A percentile compares a stretch with the other conserved stretches of the same genome.
These are phyloP conservation scores for Deroplatys truncata DNA, from an alignment of 2,888 invertebrate species.

Conservation along the genomic window DNA sequence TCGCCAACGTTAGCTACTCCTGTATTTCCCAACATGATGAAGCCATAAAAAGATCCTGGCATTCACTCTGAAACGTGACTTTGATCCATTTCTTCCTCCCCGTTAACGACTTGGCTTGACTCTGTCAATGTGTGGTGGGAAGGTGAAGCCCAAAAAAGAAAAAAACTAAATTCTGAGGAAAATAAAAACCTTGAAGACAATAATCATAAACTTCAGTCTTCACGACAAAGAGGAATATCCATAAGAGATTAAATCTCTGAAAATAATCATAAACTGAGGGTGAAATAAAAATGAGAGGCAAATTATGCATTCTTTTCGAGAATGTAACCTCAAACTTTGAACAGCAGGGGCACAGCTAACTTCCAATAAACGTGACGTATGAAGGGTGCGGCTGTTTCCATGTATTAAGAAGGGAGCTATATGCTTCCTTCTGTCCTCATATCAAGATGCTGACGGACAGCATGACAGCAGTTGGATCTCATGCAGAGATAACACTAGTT, in stretches of 20 bases:
- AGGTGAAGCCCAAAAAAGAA: not conserved
- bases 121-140: not conserved
- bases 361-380: constrained; percentile 1
- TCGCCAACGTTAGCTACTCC: not conserved
- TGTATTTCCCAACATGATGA: not conserved
- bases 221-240: not conserved
- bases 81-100: not conserved
- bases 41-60: not conserved
- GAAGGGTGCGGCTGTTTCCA: not conserved
- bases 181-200: not conserved
- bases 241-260: not conserved
- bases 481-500: not conserved
- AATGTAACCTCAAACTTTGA: constrained; percentile 6
- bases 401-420: not conserved
- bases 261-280: not conserved
- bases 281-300: not conserved
- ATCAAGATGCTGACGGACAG: not conserved
- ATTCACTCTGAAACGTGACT: not conserved
- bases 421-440: not conserved
- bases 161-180: not conserved
- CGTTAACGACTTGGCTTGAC: not conserved
- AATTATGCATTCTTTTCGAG: not conserved
- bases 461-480: not conserved
- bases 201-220: not conserved
- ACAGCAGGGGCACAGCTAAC: not conserved